phyloP scores from a whole-genome alignment of 2,113 vertebrate genomes.

The Microcebus griseorufus region DNA sequence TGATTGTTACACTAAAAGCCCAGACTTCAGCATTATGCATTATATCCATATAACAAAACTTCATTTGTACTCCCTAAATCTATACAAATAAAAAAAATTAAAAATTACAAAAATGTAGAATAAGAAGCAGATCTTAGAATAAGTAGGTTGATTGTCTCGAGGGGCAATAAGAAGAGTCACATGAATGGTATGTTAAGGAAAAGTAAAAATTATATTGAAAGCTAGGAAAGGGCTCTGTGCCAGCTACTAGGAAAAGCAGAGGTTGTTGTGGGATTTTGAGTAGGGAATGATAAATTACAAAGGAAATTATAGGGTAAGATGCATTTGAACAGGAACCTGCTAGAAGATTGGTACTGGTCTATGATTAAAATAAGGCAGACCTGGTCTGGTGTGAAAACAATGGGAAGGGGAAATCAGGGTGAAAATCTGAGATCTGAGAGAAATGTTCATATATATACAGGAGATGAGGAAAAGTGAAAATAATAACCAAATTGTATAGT shows the following conservation, averaged over 20 bases:
- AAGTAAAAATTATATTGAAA: neutral
- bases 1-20: no score
- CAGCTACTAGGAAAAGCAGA: neutral
- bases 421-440: neutral
- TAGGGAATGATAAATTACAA: neutral
- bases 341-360: neutral
- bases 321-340: neutral
- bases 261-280: neutral
- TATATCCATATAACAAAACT: no score
- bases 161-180: neutral
- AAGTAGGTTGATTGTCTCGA: neutral
- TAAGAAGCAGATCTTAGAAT: neutral
- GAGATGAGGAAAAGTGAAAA: neutral
- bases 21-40: no score
- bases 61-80: no score
- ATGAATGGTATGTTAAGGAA: neutral
- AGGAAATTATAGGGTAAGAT: neutral
- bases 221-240: neutral
- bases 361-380: neutral
- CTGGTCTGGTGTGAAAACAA: neutral
- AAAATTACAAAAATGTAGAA: neutral
- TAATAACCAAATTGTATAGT: neutral
- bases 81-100: no score
- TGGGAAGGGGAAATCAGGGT: neutral
- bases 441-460: neutral